Base-by-base conservation (phyloP, 2,113 vertebrate species). In the Cranoglanis bouderius region DNA sequence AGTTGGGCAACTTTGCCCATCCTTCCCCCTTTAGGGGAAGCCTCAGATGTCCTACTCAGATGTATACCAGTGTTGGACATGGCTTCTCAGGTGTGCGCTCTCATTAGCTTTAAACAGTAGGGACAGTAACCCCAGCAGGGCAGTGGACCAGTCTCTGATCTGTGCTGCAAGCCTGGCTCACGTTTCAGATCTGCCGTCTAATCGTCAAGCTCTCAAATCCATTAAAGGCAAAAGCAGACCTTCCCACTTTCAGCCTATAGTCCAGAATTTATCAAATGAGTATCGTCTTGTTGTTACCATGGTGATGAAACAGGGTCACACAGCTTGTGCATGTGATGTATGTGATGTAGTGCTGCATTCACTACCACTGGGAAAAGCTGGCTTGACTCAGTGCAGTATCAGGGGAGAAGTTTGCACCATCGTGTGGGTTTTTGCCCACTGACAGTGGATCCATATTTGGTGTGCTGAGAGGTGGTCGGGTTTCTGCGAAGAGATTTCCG, bases 241-340 rank as follows among this genome's bases (percentile, higher is more conserved):
- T 21, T 86, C 70, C 61, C 19, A 29, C 70, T 51, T 89, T 85
- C 74, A 53, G 29, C 81, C 29, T 46, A 21, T 40, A 40, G 67
- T 85, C 13, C 13, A 53, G 83, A 38, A 49, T 70, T 57, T 46
- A 85, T 85, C 80, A n/a, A 82, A 78, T 78, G 32, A 43, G 21
- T 80, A 19, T 82, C 51, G 81, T 87, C 24, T 84, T 74, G 59
- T 53, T 67, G 88, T 91, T 89, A 74, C 88, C 86, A 89, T 91
- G 88, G 90, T 19, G 83, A 91, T 86, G 86, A 49, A 86, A 49
- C 13, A 21, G n/a, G 83, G 85, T 85, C 86, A 83, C 86, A 55
- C 74, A n/a, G 85, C 81, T 61, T 32, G 5, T 85, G 19, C 51
- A 74, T 88, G 83, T 90, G 89, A 43, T 74, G 43, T 29, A 29